Conservation (phyloP, 2,113 vertebrate species). For the Nycticryphes semicollaris region DNA sequence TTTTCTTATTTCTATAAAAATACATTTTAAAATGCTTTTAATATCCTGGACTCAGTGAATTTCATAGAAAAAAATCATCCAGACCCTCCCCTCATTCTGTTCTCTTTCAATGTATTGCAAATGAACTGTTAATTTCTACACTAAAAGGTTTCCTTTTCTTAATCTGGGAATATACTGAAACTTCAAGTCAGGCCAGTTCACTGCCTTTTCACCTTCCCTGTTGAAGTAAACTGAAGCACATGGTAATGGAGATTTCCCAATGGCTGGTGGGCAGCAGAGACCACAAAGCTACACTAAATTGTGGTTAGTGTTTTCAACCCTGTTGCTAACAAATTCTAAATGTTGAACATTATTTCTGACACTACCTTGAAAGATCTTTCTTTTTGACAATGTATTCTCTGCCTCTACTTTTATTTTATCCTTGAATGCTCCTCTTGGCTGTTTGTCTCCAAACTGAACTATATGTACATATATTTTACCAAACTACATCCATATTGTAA, state of each 20-base stretch:
- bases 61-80: neutral
- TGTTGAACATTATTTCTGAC: neutral
- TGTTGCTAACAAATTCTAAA: neutral
- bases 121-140: neutral
- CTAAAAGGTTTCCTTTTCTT: neutral
- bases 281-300: neutral
- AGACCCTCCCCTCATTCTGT: neutral
- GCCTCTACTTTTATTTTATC: neutral
- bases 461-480: neutral
- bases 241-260: neutral
- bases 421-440: neutral
- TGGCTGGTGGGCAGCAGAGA: neutral
- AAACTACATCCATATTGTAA: neutral
- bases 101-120: neutral
- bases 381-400: neutral
- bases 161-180: neutral
- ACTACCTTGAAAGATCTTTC: neutral
- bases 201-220: neutral
- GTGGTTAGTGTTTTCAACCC: neutral
- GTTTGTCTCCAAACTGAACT: neutral
- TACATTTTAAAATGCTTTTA: neutral
- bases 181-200: neutral
- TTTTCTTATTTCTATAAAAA: neutral
- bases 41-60: neutral
- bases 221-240: neutral